Conservation (phyloP, 2,113 vertebrate genomes). For the Chloroceryle aenea region DNA sequence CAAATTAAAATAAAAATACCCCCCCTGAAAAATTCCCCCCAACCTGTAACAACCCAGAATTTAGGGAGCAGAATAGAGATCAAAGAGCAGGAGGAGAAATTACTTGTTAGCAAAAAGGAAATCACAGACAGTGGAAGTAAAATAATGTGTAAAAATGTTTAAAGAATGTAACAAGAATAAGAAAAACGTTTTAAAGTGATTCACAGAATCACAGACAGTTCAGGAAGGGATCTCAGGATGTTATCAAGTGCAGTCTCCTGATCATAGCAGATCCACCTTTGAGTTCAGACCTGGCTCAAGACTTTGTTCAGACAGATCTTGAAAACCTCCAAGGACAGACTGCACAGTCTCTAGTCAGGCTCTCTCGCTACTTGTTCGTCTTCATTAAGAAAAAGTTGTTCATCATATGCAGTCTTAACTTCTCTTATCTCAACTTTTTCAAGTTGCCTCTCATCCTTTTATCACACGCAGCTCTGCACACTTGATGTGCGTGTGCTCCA, state of each 20-base stretch:
- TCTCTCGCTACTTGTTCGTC: neutral
- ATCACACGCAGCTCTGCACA: neutral
- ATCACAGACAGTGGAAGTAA: neutral
- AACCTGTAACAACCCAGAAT: neutral
- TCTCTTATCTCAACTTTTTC: too few species aligned
- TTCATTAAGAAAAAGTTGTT: neutral
- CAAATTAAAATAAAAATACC: too few species aligned
- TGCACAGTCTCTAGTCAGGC: neutral
- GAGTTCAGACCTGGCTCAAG: neutral
- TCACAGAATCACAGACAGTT: neutral
- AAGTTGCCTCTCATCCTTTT: too few species aligned
- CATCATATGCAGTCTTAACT: neutral
- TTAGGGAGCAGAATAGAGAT: neutral
- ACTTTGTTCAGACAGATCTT: neutral
- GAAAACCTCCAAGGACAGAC: neutral
- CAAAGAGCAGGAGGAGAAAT: neutral
- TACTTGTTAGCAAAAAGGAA: neutral
- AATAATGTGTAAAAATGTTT: neutral
- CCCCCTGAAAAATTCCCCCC: too few species aligned
- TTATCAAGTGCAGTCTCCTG: neutral
- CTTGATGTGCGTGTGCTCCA: rapidly evolving
- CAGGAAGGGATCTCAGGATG: neutral
- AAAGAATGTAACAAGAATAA: neutral
- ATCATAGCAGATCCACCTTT: neutral
- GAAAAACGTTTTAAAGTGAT: neutral